phyloP scores from a whole-genome alignment of 2,888 invertebrate species.

The Luperina testacea region DNA sequence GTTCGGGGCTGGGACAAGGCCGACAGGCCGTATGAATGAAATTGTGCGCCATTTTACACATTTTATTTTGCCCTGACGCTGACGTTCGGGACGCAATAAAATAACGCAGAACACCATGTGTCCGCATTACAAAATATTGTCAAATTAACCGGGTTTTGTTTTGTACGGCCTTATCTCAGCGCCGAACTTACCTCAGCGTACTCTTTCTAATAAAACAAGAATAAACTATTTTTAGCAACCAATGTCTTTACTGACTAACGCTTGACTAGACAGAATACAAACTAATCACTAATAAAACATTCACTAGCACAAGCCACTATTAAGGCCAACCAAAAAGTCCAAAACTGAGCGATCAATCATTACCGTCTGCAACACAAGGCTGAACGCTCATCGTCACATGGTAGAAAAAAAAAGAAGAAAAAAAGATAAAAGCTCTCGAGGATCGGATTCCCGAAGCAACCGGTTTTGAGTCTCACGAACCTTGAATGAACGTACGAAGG shows the following conservation, averaged over 20 bases:
- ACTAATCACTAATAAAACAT: conserved; percentile 37
- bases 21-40: not conserved
- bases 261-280: conserved; percentile 7
- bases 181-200: not conserved
- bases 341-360: conserved; percentile 63
- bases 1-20: not conserved
- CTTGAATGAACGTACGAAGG: conserved; percentile 68
- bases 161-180: not conserved
- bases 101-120: no score
- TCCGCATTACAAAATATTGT: not conserved
- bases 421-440: conserved; percentile 56
- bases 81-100: not conserved
- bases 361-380: conserved; percentile 61
- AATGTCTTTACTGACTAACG: not conserved
- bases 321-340: conserved; percentile 51
- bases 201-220: not conserved
- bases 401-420: conserved; percentile 52
- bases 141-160: not conserved
- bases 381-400: conserved; percentile 64
- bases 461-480: conserved; percentile 68
- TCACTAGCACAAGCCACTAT: conserved; percentile 31
- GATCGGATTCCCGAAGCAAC: conserved; percentile 69
- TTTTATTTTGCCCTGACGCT: not conserved
- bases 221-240: conserved; percentile 6
- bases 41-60: not conserved